Evolutionary conservation across 1,140 invertebrate species (phyloP).

Genomic region (Lepidotrigona ventralis): DNA sequence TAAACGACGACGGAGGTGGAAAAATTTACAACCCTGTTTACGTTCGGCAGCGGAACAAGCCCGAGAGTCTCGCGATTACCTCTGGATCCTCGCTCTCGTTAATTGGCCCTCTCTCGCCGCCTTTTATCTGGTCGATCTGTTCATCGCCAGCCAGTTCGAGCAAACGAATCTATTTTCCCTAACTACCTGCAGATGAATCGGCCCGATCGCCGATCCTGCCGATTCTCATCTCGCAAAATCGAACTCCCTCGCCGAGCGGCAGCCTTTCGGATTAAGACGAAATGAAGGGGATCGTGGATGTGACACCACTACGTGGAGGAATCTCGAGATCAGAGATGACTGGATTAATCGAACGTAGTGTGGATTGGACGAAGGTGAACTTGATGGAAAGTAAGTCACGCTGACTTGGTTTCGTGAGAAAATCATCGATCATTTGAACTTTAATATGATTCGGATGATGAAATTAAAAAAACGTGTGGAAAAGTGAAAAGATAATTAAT

Average conservation of each 20-base stretch:
- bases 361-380: too few species aligned
- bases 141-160: slow-evolving; percentile 3
- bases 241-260: background rate
- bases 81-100: slow-evolving; percentile 45
- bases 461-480: too few species aligned
- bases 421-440: too few species aligned
- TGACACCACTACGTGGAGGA: too few species aligned
- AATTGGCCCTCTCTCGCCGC: slow-evolving; percentile 49
- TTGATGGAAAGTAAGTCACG: too few species aligned
- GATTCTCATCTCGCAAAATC: too few species aligned
- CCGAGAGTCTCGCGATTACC: slow-evolving; percentile 40
- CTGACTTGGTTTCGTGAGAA: too few species aligned
- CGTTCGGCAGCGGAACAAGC: slow-evolving; percentile 40
- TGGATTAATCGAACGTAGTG: too few species aligned
- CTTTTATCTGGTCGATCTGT: background rate
- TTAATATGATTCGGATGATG: too few species aligned
- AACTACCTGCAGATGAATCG: slow-evolving; percentile 3
- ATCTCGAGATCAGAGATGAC: too few species aligned
- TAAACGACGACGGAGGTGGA: slow-evolving; percentile 44
- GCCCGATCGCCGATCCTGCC: background rate
- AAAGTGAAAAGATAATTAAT: too few species aligned
- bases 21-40: slow-evolving; percentile 73
- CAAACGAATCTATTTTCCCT: slow-evolving; percentile 36
- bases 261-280: background rate
- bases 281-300: background rate